These are phyloP conservation scores for Caenorhabditis sp. DNA, from an alignment of 2,888 invertebrate species.

Conservation along the genomic window DNA sequence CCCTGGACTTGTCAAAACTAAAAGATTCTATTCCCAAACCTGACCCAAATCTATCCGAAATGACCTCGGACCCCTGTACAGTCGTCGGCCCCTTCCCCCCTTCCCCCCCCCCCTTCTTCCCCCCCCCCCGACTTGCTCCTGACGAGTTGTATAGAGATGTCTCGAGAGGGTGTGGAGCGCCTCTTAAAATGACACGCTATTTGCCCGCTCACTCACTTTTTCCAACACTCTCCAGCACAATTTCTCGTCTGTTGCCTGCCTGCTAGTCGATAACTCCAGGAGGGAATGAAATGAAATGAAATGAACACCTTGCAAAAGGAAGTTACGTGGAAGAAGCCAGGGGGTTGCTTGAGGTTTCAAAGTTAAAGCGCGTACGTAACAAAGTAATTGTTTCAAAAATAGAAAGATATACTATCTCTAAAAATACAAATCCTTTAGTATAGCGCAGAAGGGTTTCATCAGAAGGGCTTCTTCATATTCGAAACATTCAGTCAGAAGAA, in stretches of 20 bases:
- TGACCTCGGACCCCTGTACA: too few relatives aligned
- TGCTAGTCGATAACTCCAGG: conserved; percentile 18
- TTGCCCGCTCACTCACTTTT: conserved; percentile 16
- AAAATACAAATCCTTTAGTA: neutral
- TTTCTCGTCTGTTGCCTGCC: conserved; percentile 11
- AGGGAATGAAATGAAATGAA: too few relatives aligned
- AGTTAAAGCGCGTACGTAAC: neutral
- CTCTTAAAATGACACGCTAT: conserved; percentile 37
- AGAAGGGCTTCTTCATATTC: neutral
- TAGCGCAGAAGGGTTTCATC: neutral
- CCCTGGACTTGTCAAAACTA: too few relatives aligned
- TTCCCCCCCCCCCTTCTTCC: too few relatives aligned
- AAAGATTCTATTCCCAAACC: too few relatives aligned
- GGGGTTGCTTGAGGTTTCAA: too few relatives aligned
- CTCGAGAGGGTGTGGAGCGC: conserved; percentile 5
- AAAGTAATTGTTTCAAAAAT: neutral
- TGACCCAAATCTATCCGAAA: too few relatives aligned
- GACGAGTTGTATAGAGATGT: conserved; percentile 5
- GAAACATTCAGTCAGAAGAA: neutral
- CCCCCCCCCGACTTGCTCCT: too few relatives aligned
- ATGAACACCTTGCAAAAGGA: neutral
- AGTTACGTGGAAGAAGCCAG: neutral
- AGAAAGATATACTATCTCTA: neutral
- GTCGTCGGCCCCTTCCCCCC: too few relatives aligned
- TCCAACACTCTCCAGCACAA: conserved; percentile 24